These are phyloP conservation scores for Mesocricetus auratus DNA, from an alignment of 2,113 vertebrate genomes.

Conservation along the genomic window DNA sequence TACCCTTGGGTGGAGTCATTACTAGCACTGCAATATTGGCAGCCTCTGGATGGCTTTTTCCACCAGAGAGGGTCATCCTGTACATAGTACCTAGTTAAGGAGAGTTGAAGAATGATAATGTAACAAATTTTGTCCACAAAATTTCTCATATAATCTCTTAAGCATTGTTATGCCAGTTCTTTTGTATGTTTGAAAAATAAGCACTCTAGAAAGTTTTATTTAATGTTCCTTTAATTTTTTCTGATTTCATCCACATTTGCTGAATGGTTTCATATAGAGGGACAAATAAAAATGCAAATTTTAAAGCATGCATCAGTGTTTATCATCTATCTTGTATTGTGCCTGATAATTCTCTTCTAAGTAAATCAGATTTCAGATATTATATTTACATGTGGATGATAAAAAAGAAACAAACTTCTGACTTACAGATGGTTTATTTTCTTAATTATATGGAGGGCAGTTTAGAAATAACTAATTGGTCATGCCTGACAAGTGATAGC, in stretches of 20 bases:
- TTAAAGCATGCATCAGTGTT: conserved; percentile 25
- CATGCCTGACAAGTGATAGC: conserved; percentile 90
- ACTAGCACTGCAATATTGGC: too few species aligned
- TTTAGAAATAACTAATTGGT: conserved; percentile 91
- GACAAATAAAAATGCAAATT: conserved; percentile 31
- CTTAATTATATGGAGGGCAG: conserved; percentile 89
- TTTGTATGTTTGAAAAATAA: conserved; percentile 29
- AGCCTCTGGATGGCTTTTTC: too few species aligned
- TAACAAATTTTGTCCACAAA: not conserved
- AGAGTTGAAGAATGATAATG: too few species aligned
- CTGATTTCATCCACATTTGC: conserved; percentile 24
- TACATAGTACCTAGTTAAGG: too few species aligned
- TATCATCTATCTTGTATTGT: conserved; percentile 68
- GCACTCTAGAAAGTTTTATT: conserved; percentile 15
- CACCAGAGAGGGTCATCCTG: too few species aligned
- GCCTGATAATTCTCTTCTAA: conserved; percentile 73
- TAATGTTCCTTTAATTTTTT: not conserved
- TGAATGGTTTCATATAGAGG: not conserved
- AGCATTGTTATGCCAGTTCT: not conserved
- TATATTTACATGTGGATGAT: conserved; percentile 81
- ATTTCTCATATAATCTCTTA: not conserved
- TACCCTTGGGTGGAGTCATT: too few species aligned
- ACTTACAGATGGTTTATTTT: conserved; percentile 92
- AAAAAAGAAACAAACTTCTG: conserved; percentile 85
- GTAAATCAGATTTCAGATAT: conserved; percentile 81